Base-by-base conservation (phyloP, 1,140 invertebrate species). In the Chrysoperla carnea region DNA sequence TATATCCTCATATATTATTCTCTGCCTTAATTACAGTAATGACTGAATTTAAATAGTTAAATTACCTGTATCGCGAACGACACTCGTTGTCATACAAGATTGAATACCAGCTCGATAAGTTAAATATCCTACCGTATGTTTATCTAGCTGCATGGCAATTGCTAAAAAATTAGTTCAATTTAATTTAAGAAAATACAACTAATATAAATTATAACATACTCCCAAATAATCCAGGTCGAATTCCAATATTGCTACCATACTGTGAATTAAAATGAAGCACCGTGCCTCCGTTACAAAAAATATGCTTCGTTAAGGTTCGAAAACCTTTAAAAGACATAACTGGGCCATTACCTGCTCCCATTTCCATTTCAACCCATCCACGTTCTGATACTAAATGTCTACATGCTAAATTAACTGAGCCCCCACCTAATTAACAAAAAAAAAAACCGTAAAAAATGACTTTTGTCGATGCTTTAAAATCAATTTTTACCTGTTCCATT, bases 51-150 rank as follows among this genome's bases (percentile, higher is more conserved):
- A 6, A 2, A 11, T 6, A 11, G 4, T 11, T 33, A 33, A 11
- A 33, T 68, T 68, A 46, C 81, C 71, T 5, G 77, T 81, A 52
- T 84, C 79, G 47, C 81, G 73, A 29, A 84, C 75, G 17, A 92
- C 63, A 36, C 76, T 76, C 0, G 85, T 85, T 1, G 73, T 79
- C 73, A 94, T 78, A 0, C 78, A 75, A 11, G 78, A 81, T 33
- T 78, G 70, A 2, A 67, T 61, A 6, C 81, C 81, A 1, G 73
- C 73, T 57, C 84, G 78, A 54, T 85, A 90, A 0, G 84, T 86
- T 8, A 94, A 59, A 52, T 90, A 88, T 23, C 89, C 89, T 33
- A 89, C 75, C 1, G 84, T 82, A 55, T 87, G 75, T 46, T 80
- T 79, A 54, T 88, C 83, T 45, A 95, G 62, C 56, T 91, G 85